Evolutionary conservation across 2,888 invertebrate genomes (phyloP).

Genomic region (Dasypolia templi): DNA sequence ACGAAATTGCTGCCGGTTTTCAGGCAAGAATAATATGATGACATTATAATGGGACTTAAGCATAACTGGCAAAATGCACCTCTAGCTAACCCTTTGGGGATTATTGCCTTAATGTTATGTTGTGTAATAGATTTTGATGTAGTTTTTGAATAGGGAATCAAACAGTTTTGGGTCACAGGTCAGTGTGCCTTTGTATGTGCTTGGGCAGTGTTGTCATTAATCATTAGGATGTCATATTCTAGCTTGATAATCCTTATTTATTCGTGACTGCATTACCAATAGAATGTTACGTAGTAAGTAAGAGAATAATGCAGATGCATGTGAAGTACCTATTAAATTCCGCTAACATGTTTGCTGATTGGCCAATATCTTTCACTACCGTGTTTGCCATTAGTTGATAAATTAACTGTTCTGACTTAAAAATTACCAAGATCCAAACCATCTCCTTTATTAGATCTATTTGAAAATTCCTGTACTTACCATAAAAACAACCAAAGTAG

Average conservation of each 20-base stretch:
- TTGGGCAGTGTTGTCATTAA: conserved; percentile 29
- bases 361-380: background rate
- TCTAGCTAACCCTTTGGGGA: too few relatives aligned
- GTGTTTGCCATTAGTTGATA: background rate
- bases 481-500: background rate
- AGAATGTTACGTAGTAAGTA: background rate
- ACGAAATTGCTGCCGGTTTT: too few relatives aligned
- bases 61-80: background rate
- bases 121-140: background rate
- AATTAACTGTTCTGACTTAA: background rate
- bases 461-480: background rate
- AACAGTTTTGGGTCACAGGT: conserved; percentile 2
- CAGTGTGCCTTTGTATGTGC: background rate
- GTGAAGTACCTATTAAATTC: background rate
- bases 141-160: background rate
- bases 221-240: conserved; percentile 24
- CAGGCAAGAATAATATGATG: too few relatives aligned
- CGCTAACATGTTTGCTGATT: background rate
- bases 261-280: conserved; percentile 9
- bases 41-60: too few relatives aligned
- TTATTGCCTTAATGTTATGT: too few relatives aligned
- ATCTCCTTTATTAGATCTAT: too few relatives aligned
- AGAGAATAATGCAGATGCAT: conserved; percentile 14
- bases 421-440: background rate
- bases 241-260: conserved; percentile 38